phyloP scores from a whole-genome alignment of 1,140 invertebrate genomes.

The Grapholita molesta region DNA sequence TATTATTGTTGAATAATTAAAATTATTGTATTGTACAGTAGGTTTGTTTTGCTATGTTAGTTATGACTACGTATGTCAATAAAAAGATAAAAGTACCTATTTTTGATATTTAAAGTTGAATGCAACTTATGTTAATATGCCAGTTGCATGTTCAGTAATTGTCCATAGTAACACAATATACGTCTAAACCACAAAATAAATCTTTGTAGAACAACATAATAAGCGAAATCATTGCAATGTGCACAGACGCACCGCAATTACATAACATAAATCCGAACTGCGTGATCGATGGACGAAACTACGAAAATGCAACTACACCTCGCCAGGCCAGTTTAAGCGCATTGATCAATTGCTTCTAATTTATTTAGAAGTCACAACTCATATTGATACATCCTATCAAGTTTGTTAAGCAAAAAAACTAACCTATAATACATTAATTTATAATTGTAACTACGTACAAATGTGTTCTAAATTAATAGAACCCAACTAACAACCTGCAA shows the following conservation, averaged over 20 bases:
- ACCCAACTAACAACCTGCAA: slow-evolving; percentile 33
- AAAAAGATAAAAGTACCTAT: too few species aligned
- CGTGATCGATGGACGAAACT: slow-evolving; percentile 56
- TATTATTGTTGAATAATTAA: too few species aligned
- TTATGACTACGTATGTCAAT: too few species aligned
- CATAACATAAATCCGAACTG: slow-evolving; percentile 62
- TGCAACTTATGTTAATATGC: background rate
- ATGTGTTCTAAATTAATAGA: slow-evolving; percentile 43
- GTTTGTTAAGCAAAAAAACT: slow-evolving; percentile 12
- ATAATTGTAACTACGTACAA: slow-evolving; percentile 38
- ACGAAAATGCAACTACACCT: slow-evolving; percentile 50
- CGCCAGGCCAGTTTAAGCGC: slow-evolving; percentile 41
- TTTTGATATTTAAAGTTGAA: too few species aligned
- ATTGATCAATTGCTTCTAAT: slow-evolving; percentile 51
- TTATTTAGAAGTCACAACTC: slow-evolving; percentile 35
- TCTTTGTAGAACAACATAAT: slow-evolving; percentile 39
- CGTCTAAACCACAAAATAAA: slow-evolving; percentile 42
- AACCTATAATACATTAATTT: slow-evolving; percentile 7
- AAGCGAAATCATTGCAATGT: slow-evolving; percentile 28
- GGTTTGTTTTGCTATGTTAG: too few species aligned
- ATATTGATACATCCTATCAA: background rate
- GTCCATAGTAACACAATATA: slow-evolving; percentile 24
- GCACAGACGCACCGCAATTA: slow-evolving; percentile 58
- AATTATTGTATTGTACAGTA: too few species aligned
- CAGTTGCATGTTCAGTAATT: background rate